These are phyloP conservation scores for Microtus montanus DNA, from an alignment of 2,113 vertebrate species.

Conservation along the genomic window DNA sequence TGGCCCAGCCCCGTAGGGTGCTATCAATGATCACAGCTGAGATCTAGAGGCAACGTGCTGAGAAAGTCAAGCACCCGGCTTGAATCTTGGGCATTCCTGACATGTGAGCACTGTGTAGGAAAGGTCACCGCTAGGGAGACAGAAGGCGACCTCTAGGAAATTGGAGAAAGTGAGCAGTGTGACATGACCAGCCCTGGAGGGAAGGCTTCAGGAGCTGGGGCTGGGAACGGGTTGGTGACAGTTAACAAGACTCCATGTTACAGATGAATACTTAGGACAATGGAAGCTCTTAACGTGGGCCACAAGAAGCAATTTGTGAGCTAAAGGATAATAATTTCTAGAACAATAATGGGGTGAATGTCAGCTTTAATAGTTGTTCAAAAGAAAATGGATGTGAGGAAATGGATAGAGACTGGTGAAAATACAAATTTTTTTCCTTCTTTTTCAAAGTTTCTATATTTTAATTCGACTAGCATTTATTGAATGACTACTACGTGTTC, in stretches of 20 bases:
- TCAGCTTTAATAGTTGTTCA: neutral
- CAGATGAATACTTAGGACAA: neutral
- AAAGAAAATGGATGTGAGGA: neutral
- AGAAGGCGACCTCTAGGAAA: neutral
- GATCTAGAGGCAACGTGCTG: neutral
- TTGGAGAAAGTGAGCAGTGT: neutral
- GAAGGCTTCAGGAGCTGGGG: neutral
- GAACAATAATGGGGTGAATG: neutral
- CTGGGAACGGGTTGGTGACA: neutral
- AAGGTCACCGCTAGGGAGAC: neutral
- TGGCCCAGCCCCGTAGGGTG: fast-evolving
- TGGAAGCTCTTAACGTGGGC: neutral
- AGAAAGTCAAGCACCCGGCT: neutral
- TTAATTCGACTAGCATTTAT: neutral
- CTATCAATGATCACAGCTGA: neutral
- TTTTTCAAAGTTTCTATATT: neutral
- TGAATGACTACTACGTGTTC: neutral
- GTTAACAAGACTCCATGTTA: neutral
- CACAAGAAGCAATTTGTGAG: slow-evolving; percentile 25
- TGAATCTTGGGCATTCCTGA: neutral
- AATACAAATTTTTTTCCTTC: neutral
- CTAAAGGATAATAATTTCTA: slow-evolving; percentile 17
- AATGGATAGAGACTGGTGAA: neutral
- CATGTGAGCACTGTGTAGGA: neutral
- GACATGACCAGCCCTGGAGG: neutral